Base-by-base conservation (phyloP, 2,113 vertebrate species). In the Chaenogobius annularis region DNA sequence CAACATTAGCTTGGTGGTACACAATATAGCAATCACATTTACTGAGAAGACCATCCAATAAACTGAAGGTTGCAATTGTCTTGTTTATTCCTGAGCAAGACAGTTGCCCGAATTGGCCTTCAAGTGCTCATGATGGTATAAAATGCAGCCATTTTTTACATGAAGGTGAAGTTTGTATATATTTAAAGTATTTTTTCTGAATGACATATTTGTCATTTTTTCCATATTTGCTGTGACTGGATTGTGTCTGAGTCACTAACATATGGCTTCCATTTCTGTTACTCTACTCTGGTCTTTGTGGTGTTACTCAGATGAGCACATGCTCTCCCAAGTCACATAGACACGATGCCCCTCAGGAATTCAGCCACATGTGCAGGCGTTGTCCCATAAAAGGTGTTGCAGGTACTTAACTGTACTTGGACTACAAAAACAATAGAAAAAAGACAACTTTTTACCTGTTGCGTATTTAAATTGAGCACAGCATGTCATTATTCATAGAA, bases 141-240 rank as follows among this genome's bases (percentile, higher is more conserved):
- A 10, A 50, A 10, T 20, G 19, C 19, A n/a, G 1, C 5, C 22
- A 19, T 9, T 52, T n/a, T 52, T n/a, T 8, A n/a, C 50, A 26
- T 26, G 22, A 7, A 54, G 7, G 19, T 54, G n/a, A 54, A 54
- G 17, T 52, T 50, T n/a, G 17, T 10, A 19, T 52, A 7, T n/a
- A 52, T 7, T 10, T 19, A n/a, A 52, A 52, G 17, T 4, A 7
- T 63, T 46, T 66, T 37, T 64, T 72, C 43, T 86, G 56, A 69
- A 44, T 35, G 55, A 71, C 85, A 90, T 90, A 75, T 81, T 87
- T 90, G 66, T 71, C 81, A 89, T 91, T 83, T 86, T 70, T 85
- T 77, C 72, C 75, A 83, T 88, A 90, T 87, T 89, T 90, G 63
- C 76, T 63, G 73, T 52, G 63, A 69, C 68, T 74, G 74, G 89